Conservation (phyloP, 2,888 invertebrate genomes). For the Apamea anceps region DNA sequence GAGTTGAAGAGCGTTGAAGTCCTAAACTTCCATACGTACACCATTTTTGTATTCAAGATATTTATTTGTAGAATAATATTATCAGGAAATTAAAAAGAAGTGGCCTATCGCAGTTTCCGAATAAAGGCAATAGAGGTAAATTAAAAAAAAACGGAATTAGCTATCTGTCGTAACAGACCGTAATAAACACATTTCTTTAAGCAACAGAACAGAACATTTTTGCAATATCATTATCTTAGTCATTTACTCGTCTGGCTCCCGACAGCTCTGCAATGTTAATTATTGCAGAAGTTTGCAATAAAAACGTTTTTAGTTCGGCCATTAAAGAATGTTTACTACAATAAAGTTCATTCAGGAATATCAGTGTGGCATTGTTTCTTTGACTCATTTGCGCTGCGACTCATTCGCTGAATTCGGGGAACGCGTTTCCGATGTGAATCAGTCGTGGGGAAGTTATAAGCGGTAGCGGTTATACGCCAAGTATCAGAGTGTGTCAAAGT, state of each 20-base stretch:
- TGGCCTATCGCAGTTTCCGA: not conserved
- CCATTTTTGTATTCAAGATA: not conserved
- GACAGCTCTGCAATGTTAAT: slow-evolving; percentile 27
- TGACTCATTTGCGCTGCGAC: slow-evolving; percentile 45
- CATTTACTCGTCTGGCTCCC: slow-evolving; percentile 16
- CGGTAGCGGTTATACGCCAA: slow-evolving; percentile 10
- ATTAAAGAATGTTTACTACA: slow-evolving; percentile 49
- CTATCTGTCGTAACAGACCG: not conserved
- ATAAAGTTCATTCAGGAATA: slow-evolving; percentile 58
- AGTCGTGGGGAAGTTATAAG: slow-evolving; percentile 20
- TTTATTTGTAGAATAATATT: not conserved
- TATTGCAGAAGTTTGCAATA: slow-evolving; percentile 29
- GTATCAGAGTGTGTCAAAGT: too few species aligned
- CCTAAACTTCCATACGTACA: not conserved
- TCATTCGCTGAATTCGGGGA: slow-evolving; percentile 51
- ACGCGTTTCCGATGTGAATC: slow-evolving; percentile 57
- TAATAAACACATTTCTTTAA: not conserved
- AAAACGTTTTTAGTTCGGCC: slow-evolving; percentile 39
- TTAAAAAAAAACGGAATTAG: not conserved
- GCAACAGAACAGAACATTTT: not conserved
- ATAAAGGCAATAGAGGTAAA: not conserved
- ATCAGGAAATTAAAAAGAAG: not conserved
- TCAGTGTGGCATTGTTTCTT: slow-evolving; percentile 50
- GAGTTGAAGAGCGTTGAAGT: not conserved
- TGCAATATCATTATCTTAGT: slow-evolving; percentile 8